A percentile compares a stretch with the other conserved stretches of the same genome.
Evolutionary conservation across 30 jellyfish, hydroid and myxozoan species (phyloP).

Genomic region (Catostylus mosaicus): DNA sequence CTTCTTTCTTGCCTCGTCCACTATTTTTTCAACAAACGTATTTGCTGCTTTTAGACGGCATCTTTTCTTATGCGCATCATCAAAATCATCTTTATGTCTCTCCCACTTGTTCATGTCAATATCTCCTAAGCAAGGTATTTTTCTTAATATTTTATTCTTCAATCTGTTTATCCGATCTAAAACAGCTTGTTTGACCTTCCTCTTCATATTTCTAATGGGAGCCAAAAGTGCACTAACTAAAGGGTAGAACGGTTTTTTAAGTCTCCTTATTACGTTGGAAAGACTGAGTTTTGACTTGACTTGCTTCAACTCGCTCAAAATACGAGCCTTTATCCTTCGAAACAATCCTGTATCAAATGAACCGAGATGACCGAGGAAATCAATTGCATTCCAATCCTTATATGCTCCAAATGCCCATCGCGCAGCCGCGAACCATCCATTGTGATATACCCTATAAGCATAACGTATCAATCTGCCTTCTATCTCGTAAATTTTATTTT

Average conservation of each 20-base stretch:
- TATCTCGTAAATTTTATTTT: background rate
- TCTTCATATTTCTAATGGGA: slow-evolving; percentile 46
- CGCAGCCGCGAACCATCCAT: slow-evolving; percentile 7
- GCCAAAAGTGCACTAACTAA: slow-evolving; percentile 32
- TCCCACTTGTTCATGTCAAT: slow-evolving; percentile 47
- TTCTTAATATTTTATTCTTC: slow-evolving; percentile 38
- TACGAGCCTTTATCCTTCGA: background rate
- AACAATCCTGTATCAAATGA: background rate
- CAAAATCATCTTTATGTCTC: slow-evolving; percentile 23
- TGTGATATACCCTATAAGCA: background rate
- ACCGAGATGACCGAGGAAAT: slow-evolving; percentile 1
- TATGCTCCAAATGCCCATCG: background rate
- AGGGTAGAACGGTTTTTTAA: slow-evolving; percentile 45
- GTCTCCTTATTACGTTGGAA: slow-evolving; percentile 6
- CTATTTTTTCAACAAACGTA: slow-evolving; percentile 16
- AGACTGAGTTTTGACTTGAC: background rate
- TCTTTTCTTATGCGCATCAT: slow-evolving; percentile 20
- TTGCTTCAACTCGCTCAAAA: background rate
- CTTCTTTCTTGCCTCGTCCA: background rate
- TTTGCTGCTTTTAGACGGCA: slow-evolving; percentile 25
- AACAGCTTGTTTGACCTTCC: slow-evolving; percentile 25
- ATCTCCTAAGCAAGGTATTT: slow-evolving; percentile 46
- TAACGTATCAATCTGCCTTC: slow-evolving; percentile 14
- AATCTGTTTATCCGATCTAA: background rate
- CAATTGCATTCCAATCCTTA: background rate